Base-by-base conservation (phyloP, 2,113 vertebrate genomes). In the Ornithorhynchus anatinus region DNA sequence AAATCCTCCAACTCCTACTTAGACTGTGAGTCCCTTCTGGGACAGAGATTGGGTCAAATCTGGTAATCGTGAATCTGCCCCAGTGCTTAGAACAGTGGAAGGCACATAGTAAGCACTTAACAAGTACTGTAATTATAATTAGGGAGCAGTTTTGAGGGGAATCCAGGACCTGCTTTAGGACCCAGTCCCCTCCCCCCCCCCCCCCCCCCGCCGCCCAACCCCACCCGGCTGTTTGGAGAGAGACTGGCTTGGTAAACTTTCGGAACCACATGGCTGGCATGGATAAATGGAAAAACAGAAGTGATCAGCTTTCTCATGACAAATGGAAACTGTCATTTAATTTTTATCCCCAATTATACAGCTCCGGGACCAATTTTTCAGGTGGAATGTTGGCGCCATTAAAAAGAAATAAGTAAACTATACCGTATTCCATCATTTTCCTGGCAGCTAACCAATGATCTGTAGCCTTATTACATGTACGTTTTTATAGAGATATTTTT, bases 391-490 rank as follows among this genome's bases (percentile, higher is more conserved):
- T 86, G 84, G 79, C 86, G 85, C 90, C 85, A 88, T 93, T 93
- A 92, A 91, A 91, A 92, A 93, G 89, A 92, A 92, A 92, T 92
- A 91, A 91, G 91, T 89, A 92, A 93, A 92, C 90, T 89, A 51
- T 80, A 69, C 85, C 32, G 77, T 58, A 84, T 86, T 93, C 91
- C 90, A 91, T 93, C 89, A 93, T 89, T 88, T 82, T 51, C 73
- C 77, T 93, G 92, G 91, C 92, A 92, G 90, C 77, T 87, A 71
- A 86, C 89, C 91, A 82, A 81, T 69, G 88, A 86, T 82, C 89
- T 90, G 88, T 84, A 80, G 86, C 87, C 71, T 86, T 86, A 88
- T 89, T 89, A 72, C 79, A 54, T 63, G 70, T 81, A 87, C 52
- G 1, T 82, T 88, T 90, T 82, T 84, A 45, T 45, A 65, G 82